phyloP scores from a whole-genome alignment of 2,888 invertebrate species.

The Taenaris catops region DNA sequence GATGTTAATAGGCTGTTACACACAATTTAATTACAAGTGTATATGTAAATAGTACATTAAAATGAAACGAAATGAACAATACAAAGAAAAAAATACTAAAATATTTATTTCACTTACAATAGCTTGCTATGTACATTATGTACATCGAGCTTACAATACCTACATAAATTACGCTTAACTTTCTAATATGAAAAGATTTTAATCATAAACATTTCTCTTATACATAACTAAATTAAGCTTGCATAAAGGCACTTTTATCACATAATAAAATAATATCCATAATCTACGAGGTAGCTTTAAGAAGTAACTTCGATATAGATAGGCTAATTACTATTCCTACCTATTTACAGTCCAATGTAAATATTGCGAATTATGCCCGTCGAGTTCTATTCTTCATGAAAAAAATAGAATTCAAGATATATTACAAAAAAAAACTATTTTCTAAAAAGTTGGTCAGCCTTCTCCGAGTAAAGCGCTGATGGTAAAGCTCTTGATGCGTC shows the following conservation, averaged over 20 bases:
- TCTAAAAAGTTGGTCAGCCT: conserved; percentile 42
- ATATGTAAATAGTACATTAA: too few species aligned
- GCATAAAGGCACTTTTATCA: conserved; percentile 59
- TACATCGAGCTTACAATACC: conserved; percentile 17
- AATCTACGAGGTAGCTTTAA: conserved; percentile 30
- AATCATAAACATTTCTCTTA: not conserved
- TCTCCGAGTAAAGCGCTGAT: conserved; percentile 72
- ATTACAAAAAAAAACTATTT: not conserved
- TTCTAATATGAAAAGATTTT: conserved; percentile 1
- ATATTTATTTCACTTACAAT: not conserved
- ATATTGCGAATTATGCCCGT: conserved; percentile 24
- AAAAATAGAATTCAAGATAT: conserved; percentile 3
- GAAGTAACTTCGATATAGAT: conserved; percentile 21
- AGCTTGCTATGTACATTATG: conserved; percentile 22
- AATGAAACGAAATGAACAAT: not conserved
- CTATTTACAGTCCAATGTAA: conserved; percentile 24
- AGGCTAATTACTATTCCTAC: conserved; percentile 3
- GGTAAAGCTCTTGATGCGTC: conserved; percentile 66
- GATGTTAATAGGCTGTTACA: too few species aligned
- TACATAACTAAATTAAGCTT: conserved; percentile 11
- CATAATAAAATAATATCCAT: conserved; percentile 33
- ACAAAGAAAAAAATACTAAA: not conserved
- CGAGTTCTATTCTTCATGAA: conserved; percentile 1
- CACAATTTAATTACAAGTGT: too few species aligned
- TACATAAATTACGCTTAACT: conserved; percentile 16